Conservation (phyloP, 1,140 invertebrate species). For the Cotesia vestalis region DNA sequence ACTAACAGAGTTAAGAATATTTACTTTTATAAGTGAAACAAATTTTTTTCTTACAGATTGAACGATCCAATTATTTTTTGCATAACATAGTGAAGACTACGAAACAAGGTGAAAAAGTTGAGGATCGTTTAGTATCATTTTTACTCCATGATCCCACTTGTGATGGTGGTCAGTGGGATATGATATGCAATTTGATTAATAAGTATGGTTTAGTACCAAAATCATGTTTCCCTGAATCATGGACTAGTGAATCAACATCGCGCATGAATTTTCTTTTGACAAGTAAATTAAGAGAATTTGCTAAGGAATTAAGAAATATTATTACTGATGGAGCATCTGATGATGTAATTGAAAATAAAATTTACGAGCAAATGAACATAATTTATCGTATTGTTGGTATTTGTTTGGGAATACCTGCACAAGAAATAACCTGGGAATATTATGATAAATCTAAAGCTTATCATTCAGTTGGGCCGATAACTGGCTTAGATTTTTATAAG, state of each 20-base stretch:
- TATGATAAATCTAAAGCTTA: conserved; percentile 87
- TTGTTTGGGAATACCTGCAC: conserved; percentile 81
- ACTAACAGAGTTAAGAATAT: conserved; percentile 2
- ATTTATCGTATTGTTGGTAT: conserved; percentile 87
- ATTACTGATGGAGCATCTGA: conserved; percentile 69
- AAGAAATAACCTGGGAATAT: conserved; percentile 86
- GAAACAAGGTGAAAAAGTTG: conserved; percentile 76
- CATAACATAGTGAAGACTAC: conserved; percentile 83
- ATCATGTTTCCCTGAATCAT: conserved; percentile 84
- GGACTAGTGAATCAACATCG: conserved; percentile 76
- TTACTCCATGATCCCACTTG: conserved; percentile 80
- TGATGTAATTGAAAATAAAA: conserved; percentile 66
- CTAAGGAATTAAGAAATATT: conserved; percentile 74
- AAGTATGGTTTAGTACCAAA: conserved; percentile 90
- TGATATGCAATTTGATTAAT: conserved; percentile 86
- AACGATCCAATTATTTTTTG: conserved; percentile 85
- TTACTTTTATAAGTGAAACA: conserved; percentile 7
- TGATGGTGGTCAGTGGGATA: conserved; percentile 93
- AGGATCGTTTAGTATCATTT: conserved; percentile 81
- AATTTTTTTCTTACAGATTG: conserved; percentile 68
- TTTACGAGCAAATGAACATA: conserved; percentile 75
- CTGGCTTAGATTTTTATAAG: conserved; percentile 83
- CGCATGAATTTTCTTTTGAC: conserved; percentile 81
- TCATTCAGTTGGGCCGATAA: conserved; percentile 78
- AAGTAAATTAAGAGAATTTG: conserved; percentile 87